These are phyloP conservation scores for Echinops telfairi DNA, from an alignment of 2,113 vertebrate species.

Conservation along the genomic window DNA sequence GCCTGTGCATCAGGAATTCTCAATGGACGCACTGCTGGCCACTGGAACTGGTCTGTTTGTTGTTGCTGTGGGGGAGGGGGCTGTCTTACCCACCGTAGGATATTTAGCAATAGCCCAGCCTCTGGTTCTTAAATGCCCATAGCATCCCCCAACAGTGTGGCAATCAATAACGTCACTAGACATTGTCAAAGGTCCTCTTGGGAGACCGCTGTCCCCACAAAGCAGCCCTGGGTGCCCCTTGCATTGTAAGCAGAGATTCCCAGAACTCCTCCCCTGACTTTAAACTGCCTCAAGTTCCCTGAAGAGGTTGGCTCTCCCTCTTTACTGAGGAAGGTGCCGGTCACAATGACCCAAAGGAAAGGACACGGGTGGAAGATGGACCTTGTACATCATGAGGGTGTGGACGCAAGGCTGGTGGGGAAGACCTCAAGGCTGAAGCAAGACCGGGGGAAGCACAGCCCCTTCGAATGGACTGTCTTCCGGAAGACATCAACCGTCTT, in stretches of 20 bases:
- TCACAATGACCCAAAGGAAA: neutral
- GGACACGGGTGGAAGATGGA: rapidly evolving
- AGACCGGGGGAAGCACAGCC: rapidly evolving
- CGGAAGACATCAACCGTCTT: neutral
- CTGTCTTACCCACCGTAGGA: rapidly evolving
- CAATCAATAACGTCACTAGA: neutral
- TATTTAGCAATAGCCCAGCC: neutral
- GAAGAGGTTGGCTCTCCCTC: neutral
- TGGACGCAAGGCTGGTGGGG: neutral
- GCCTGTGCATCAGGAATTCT: neutral
- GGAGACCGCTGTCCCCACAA: rapidly evolving
- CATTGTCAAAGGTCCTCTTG: neutral
- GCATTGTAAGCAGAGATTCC: neutral
- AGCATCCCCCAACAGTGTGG: neutral
- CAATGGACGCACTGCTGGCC: neutral
- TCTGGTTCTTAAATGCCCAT: no score
- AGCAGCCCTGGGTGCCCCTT: rapidly evolving
- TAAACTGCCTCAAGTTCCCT: neutral
- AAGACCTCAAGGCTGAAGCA: rapidly evolving
- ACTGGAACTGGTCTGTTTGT: neutral
- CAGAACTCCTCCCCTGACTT: neutral
- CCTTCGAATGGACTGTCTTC: neutral
- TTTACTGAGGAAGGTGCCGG: neutral
- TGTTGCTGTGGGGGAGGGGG: no score
- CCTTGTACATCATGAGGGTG: neutral